phyloP scores from a whole-genome alignment of 1,140 invertebrate species.

The Coptotermes formosanus region DNA sequence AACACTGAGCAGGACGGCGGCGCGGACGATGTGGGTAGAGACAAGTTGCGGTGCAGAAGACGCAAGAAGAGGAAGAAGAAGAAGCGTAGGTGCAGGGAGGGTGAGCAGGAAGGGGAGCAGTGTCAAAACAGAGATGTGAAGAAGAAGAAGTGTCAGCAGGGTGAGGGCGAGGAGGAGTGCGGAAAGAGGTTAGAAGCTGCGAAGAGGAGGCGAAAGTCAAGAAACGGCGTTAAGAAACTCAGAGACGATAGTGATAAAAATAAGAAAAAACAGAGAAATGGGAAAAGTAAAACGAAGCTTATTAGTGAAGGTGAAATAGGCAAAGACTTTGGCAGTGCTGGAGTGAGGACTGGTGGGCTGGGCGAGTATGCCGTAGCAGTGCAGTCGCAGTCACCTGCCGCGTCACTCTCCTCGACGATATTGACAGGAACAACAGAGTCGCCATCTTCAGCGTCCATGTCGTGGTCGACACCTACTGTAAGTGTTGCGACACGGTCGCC shows the following conservation, averaged over 20 bases:
- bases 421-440: neutral
- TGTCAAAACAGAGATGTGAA: conserved; percentile 50
- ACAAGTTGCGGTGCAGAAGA: conserved; percentile 24
- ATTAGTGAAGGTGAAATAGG: neutral
- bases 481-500: neutral
- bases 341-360: neutral
- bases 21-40: neutral
- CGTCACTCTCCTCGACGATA: neutral
- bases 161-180: neutral
- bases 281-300: neutral
- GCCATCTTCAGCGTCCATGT: neutral
- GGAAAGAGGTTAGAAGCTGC: conserved; percentile 5
- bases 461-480: neutral
- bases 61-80: conserved; percentile 34
- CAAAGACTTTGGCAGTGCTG: neutral
- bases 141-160: conserved; percentile 21
- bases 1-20: neutral
- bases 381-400: neutral
- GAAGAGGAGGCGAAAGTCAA: neutral
- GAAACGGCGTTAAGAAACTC: neutral
- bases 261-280: conserved; percentile 1
- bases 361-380: neutral
- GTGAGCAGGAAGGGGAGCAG: conserved; percentile 28
- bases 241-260: neutral
- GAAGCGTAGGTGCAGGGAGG: conserved; percentile 31